Evolutionary conservation across 2,888 invertebrate genomes (phyloP).

Genomic region (Caenorhabditis afra): DNA sequence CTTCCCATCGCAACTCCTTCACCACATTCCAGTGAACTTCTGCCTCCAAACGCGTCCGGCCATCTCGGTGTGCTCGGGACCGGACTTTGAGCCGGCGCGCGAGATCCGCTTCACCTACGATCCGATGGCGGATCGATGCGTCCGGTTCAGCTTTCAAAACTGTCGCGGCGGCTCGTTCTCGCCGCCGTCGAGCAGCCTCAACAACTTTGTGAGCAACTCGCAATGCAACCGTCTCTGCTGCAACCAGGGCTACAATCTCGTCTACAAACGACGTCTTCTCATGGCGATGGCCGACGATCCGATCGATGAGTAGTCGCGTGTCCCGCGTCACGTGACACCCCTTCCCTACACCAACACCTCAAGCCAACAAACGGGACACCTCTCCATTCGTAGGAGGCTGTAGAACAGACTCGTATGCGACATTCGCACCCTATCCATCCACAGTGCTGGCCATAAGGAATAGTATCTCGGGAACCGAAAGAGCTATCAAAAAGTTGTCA

Average conservation of each 20-base stretch:
- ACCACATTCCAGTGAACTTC: constrained; percentile 56
- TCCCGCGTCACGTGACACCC: no score
- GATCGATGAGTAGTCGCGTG: constrained; percentile 18
- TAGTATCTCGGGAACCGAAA: no score
- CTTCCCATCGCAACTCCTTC: neutral
- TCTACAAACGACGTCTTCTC: constrained; percentile 63
- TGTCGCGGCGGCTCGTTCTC: constrained; percentile 46
- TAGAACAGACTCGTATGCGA: no score
- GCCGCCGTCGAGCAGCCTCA: constrained; percentile 50
- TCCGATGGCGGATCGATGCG: constrained; percentile 63
- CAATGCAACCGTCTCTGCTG: constrained; percentile 66
- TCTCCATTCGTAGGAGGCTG: no score
- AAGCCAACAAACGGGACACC: no score
- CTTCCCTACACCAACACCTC: no score
- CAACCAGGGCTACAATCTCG: constrained; percentile 68
- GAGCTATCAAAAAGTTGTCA: no score
- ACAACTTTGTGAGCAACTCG: constrained; percentile 61
- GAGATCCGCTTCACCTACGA: constrained; percentile 69
- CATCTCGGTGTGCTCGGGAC: constrained; percentile 59
- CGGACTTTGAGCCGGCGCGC: constrained; percentile 56
- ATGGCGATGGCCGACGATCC: constrained; percentile 63
- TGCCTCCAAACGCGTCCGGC: constrained; percentile 65
- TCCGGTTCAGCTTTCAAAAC: constrained; percentile 63
- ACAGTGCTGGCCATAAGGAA: no score
- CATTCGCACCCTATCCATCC: constrained; percentile 20